Percentiles rank a stretch among this genome's conserved stretches.
phyloP scores from a whole-genome alignment of 35 echinoderm and acorn worm genomes.

The Apostichopus japonicus region DNA sequence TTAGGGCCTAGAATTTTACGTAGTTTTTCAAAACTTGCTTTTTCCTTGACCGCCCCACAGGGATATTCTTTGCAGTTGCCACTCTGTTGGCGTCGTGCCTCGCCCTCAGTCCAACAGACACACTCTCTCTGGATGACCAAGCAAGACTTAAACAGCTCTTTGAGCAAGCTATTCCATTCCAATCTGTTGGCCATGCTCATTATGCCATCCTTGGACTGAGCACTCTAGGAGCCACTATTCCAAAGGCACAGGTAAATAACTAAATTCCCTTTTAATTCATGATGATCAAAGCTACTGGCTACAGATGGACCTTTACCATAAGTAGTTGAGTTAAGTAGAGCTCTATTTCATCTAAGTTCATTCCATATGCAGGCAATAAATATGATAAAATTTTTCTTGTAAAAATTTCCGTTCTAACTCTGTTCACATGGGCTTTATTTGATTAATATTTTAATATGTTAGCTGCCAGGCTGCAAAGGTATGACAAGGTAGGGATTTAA shows the following conservation, averaged over 20 bases:
- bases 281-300: no score
- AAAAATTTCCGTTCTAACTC: no score
- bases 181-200: constrained; percentile 53
- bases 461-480: no score
- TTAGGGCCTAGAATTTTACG: no score
- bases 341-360: no score
- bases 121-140: constrained; percentile 53
- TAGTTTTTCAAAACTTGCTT: not conserved
- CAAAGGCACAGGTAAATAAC: constrained; percentile 51
- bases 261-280: not conserved
- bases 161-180: constrained; percentile 58
- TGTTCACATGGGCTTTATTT: no score
- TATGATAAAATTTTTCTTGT: no score
- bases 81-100: constrained; percentile 35
- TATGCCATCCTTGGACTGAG: constrained; percentile 53
- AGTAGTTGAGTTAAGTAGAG: no score
- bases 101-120: constrained; percentile 53
- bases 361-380: no score
- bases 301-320: no score
- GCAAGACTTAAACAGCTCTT: constrained; percentile 52
- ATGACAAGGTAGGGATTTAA: no score
- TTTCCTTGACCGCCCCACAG: not conserved
- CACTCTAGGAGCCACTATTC: constrained; percentile 34
- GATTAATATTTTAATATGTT: no score
- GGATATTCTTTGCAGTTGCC: constrained; percentile 35